A percentile compares a stretch with the other conserved stretches of the same genome.
Evolutionary conservation across 2,797 vertebrate species (phyloP).

Genomic region (Brachymystax lenok): DNA sequence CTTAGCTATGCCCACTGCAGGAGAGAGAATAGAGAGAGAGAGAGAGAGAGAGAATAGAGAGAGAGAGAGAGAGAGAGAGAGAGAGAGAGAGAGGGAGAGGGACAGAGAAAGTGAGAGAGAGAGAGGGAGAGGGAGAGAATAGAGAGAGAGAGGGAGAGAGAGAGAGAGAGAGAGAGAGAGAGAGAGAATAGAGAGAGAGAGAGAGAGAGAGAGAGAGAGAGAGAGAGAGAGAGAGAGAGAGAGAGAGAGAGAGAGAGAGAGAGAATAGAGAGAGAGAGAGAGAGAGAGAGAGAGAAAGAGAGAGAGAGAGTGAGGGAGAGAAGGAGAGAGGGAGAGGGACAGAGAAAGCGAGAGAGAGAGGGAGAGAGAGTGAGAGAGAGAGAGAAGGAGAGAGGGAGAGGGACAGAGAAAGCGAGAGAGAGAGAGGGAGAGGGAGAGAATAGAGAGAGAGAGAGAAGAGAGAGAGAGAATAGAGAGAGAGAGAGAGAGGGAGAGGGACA

Average conservation of each 20-base stretch:
- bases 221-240: background rate
- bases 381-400: background rate
- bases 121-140: no score
- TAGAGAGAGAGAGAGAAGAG: no score
- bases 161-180: no score
- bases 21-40: slow-evolving; percentile 19
- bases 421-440: no score
- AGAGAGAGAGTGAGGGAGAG: background rate
- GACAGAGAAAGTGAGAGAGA: background rate
- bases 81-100: background rate
- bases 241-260: no score
- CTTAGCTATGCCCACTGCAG: slow-evolving; percentile 17
- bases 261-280: no score
- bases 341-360: slow-evolving; percentile 5
- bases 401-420: background rate
- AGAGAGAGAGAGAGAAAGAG: background rate
- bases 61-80: no score
- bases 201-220: no score
- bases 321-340: slow-evolving; percentile 11
- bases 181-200: background rate
- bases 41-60: background rate
- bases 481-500: slow-evolving; percentile 10
- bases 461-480: slow-evolving; percentile 19
- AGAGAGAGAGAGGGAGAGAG: no score
- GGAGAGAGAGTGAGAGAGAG: no score